Base-by-base conservation (phyloP, 2,888 invertebrate species). In the Hedychridium roseum region DNA sequence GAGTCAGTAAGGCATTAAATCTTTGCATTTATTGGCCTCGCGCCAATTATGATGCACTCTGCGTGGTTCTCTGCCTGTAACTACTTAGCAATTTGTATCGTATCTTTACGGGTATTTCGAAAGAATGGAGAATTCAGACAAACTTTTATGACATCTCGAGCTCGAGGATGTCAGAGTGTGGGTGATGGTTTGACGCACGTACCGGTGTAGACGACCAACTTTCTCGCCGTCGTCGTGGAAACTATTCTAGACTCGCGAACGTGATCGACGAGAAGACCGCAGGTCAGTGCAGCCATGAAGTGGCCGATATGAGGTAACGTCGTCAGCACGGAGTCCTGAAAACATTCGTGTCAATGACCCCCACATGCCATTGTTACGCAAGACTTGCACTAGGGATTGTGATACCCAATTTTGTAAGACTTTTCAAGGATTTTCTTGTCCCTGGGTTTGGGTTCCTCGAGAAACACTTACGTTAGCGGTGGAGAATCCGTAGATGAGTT, bases 171-270 rank as follows among this genome's bases (percentile, higher is more conserved):
- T n/a, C n/a, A n/a, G n/a, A n/a, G n/a, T n/a, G n/a, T n/a, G n/a
- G n/a, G n/a, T n/a, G n/a, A n/a, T n/a, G 14, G 37, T 21, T 20
- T 32, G n/a, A 34, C 21, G 18, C 26, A 36, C 49, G 12, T 70
- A 83, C 84, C 83, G 47, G 84, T 81, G 58, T 84, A 84, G 7
- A 84, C 83, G 35, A 84, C 82, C 28, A 84, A 69, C 70, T 84
- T 84, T 53, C 84, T 77, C 1, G 83, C 81, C 0, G 84, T 83
- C 1, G 84, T 84, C 12, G 84, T 83, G 0, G 84, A 84, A 1
- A 82, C 81, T 20, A 84, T 76, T 46, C 80, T 80, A 9, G 82
- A 80, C 60, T 80, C 80, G 53, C 84, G 73, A 21, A 84, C 81
- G 56, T 83, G 83, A 69, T 84, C 84, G 4, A 83, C 83, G 1